phyloP scores from a whole-genome alignment of 30 jellyfish, hydroid and myxozoan genomes.

The Chironex yamaguchii region DNA sequence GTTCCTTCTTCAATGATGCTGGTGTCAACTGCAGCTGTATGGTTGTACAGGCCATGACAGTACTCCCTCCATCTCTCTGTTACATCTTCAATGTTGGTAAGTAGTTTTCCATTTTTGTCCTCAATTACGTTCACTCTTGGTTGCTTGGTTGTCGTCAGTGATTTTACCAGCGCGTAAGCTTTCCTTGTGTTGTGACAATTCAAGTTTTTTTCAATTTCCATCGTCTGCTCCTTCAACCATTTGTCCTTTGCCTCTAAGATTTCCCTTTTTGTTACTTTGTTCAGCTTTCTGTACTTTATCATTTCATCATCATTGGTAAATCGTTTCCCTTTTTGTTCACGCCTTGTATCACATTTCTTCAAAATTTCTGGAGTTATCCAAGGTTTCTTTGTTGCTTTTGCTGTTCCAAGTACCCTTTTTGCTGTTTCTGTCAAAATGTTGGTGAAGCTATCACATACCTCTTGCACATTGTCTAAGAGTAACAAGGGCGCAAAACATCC shows the following conservation, averaged over 20 bases:
- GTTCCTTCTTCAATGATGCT: no score
- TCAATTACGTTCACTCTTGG: no score
- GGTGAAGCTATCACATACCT: constrained; percentile 17
- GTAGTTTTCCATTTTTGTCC: no score
- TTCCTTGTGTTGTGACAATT: constrained; percentile 25
- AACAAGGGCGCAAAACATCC: constrained; percentile 12
- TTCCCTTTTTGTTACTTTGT: not conserved
- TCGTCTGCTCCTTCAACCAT: constrained; percentile 40
- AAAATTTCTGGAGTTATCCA: constrained; percentile 47
- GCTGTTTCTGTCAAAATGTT: constrained; percentile 6
- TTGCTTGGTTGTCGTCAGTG: no score
- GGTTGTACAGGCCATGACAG: no score
- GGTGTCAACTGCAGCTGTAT: no score
- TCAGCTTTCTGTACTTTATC: constrained; percentile 29
- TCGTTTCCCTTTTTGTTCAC: constrained; percentile 9
- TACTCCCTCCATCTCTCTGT: no score
- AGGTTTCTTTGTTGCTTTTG: constrained; percentile 30
- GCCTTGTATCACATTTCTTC: constrained; percentile 12
- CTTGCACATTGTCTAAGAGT: constrained; percentile 3
- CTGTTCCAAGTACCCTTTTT: constrained; percentile 14
- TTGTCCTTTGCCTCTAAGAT: constrained; percentile 28
- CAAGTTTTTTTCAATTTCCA: constrained; percentile 4
- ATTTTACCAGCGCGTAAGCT: constrained; percentile 14
- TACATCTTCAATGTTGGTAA: no score
- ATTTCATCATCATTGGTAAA: not conserved